Evolutionary conservation across 2,797 vertebrate species (phyloP).

Genomic region (Dromococcyx pavoninus): DNA sequence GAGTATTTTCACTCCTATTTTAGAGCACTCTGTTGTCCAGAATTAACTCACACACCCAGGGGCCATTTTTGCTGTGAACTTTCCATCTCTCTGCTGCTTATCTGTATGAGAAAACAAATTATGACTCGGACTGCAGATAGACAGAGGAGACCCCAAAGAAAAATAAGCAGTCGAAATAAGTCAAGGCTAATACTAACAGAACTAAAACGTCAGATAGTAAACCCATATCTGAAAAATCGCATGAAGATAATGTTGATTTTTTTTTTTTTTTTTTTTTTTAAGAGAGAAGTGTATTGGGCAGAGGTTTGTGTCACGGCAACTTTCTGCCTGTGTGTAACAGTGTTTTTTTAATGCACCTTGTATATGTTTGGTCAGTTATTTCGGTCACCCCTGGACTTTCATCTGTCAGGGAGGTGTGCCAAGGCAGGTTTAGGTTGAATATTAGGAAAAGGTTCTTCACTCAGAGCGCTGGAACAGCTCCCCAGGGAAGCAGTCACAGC

Average conservation of each 20-base stretch:
- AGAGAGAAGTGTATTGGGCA: neutral
- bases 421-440: too few species aligned
- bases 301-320: accelerated
- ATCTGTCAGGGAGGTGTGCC: too few species aligned
- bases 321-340: neutral
- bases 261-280: neutral
- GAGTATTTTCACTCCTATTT: neutral
- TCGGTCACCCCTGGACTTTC: neutral
- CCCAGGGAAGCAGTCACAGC: too few species aligned
- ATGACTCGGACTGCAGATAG: neutral
- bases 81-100: neutral
- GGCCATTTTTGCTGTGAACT: neutral
- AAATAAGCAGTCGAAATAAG: neutral
- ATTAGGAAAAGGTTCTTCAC: too few species aligned
- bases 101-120: neutral
- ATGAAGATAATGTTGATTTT: neutral
- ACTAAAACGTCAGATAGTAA: neutral
- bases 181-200: neutral
- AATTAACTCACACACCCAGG: neutral
- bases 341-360: neutral
- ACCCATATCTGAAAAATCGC: neutral
- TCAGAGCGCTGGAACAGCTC: too few species aligned
- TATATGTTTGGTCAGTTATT: neutral
- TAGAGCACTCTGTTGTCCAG: neutral
- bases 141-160: neutral